Conservation (phyloP, 1,140 invertebrate genomes). For the Alviniconcha marisindica region DNA sequence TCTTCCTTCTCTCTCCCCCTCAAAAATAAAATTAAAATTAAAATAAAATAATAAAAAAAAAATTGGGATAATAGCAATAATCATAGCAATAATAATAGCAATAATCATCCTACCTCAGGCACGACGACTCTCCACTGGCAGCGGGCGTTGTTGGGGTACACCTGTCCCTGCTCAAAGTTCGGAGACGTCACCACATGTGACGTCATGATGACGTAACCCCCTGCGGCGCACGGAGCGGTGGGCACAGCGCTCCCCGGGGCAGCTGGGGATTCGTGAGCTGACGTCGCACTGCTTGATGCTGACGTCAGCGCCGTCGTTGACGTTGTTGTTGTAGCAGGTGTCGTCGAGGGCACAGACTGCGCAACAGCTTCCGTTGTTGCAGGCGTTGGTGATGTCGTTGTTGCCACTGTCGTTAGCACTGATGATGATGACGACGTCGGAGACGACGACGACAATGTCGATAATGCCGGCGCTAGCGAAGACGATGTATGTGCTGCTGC, state of each 20-base stretch:
- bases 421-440: not conserved
- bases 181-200: slow-evolving; percentile 12
- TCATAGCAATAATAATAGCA: no score
- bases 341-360: not conserved
- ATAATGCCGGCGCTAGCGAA: no score
- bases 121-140: slow-evolving; percentile 39
- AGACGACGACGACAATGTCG: no score
- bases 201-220: not conserved
- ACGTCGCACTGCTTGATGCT: not conserved
- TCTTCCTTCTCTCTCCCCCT: no score
- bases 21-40: no score
- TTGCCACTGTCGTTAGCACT: not conserved
- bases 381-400: not conserved
- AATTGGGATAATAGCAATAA: no score
- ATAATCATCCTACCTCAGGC: not conserved
- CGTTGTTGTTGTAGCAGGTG: not conserved
- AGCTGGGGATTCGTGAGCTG: not conserved
- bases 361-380: not conserved
- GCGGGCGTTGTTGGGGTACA: slow-evolving; percentile 25
- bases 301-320: not conserved
- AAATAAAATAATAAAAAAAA: no score
- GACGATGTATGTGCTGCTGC: no score
- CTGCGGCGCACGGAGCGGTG: not conserved
- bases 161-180: not conserved
- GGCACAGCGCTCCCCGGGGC: no score